Percentiles rank a stretch among this genome's conserved stretches.
Evolutionary conservation across 1,140 invertebrate species (phyloP).

Genomic region (Hypothenemus hampei): DNA sequence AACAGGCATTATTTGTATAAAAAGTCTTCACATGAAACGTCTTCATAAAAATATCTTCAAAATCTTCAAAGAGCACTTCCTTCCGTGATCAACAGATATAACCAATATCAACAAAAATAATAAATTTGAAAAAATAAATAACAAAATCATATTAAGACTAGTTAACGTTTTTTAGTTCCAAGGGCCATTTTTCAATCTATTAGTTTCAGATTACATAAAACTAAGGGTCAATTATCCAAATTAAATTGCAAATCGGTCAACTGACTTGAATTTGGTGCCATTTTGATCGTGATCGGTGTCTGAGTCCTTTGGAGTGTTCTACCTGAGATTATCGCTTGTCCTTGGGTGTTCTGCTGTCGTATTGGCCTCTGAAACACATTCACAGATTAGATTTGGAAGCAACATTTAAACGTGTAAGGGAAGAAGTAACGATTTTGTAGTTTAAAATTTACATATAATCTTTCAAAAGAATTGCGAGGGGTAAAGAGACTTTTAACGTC

Average conservation of each 20-base stretch:
- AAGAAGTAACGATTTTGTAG: too few species aligned
- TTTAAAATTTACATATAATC: too few species aligned
- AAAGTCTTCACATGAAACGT: too few species aligned
- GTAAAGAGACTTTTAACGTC: too few species aligned
- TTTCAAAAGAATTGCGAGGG: too few species aligned
- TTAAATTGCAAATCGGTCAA: slow-evolving; percentile 40
- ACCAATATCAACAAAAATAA: neutral
- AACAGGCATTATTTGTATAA: too few species aligned
- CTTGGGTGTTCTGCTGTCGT: slow-evolving; percentile 49
- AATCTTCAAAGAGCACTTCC: too few species aligned
- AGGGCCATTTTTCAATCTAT: neutral
- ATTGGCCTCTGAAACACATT: slow-evolving; percentile 46
- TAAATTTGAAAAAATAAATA: neutral
- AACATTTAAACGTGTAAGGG: neutral
- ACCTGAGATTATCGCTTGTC: slow-evolving; percentile 46
- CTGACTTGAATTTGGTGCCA: slow-evolving; percentile 58
- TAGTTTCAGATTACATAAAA: slow-evolving; percentile 5
- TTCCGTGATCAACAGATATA: too few species aligned
- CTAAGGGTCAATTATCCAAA: slow-evolving; percentile 28
- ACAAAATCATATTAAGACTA: slow-evolving; percentile 4
- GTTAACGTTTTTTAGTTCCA: neutral
- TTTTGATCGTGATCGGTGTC: slow-evolving; percentile 55
- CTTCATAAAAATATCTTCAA: too few species aligned
- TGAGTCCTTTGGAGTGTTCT: slow-evolving; percentile 52
- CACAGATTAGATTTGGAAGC: neutral